A percentile compares a stretch with the other conserved stretches of the same genome.
Conservation (phyloP, 2,888 invertebrate species). For the Melitaea athalia region DNA sequence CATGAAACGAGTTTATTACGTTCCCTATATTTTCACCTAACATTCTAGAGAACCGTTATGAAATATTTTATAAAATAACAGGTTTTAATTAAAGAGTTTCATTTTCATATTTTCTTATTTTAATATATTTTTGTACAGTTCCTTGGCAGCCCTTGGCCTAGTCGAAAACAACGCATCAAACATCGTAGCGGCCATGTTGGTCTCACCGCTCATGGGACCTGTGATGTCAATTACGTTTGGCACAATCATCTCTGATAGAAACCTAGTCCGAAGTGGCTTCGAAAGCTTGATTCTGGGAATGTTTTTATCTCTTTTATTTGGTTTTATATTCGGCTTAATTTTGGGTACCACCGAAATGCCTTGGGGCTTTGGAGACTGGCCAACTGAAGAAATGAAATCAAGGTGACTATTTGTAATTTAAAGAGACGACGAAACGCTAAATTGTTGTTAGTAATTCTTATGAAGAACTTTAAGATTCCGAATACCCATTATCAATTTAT, state of each 20-base stretch:
- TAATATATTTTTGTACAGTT: conserved; percentile 68
- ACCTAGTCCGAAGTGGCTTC: conserved; percentile 86
- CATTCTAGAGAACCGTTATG: too few species aligned
- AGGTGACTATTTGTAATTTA: conserved; percentile 71
- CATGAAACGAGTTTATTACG: neutral
- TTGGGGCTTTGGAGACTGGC: conserved; percentile 89
- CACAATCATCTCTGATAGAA: conserved; percentile 88
- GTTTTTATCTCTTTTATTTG: conserved; percentile 88
- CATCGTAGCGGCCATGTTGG: conserved; percentile 89
- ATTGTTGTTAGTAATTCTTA: neutral
- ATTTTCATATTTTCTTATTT: neutral
- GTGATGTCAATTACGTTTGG: conserved; percentile 95
- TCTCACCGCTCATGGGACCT: conserved; percentile 91
- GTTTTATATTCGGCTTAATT: conserved; percentile 90
- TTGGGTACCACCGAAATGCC: conserved; percentile 88
- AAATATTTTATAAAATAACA: neutral
- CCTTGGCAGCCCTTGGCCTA: conserved; percentile 91
- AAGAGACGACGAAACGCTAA: neutral
- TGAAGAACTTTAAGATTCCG: neutral
- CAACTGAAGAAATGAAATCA: conserved; percentile 90
- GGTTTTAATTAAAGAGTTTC: neutral
- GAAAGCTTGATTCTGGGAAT: conserved; percentile 87
- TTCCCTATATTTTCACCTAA: too few species aligned
- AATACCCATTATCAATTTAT: neutral
- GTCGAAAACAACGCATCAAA: conserved; percentile 92